Evolutionary conservation across 2,113 vertebrate species (phyloP).

Genomic region (Dipodomys spectabilis): DNA sequence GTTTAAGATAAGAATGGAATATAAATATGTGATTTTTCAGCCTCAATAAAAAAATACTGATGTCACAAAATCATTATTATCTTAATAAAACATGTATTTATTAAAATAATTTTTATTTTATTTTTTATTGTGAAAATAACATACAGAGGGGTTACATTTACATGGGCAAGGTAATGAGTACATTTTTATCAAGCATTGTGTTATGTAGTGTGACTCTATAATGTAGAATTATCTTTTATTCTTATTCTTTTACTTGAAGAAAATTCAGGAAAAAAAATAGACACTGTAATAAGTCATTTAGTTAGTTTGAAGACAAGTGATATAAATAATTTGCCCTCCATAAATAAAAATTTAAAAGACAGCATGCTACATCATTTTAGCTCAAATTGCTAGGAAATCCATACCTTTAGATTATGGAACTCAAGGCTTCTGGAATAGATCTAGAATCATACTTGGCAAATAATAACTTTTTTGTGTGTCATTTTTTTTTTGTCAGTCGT

Average conservation of each 20-base stretch:
- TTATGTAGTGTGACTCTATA: background rate
- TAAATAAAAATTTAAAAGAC: slow-evolving; percentile 51
- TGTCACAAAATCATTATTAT: background rate
- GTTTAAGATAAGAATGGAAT: background rate
- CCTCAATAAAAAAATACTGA: background rate
- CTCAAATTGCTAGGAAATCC: slow-evolving; percentile 36
- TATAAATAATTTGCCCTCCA: background rate
- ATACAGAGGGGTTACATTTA: too few species aligned
- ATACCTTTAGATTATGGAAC: background rate
- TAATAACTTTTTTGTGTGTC: background rate
- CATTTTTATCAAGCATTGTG: too few species aligned
- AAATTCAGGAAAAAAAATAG: background rate
- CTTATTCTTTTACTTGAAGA: background rate
- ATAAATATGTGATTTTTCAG: background rate
- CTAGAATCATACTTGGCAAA: background rate
- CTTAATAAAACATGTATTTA: background rate
- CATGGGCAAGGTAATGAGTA: too few species aligned
- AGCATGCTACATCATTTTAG: slow-evolving; percentile 52
- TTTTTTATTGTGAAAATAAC: too few species aligned
- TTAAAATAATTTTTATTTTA: background rate
- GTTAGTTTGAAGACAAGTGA: background rate
- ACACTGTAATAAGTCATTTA: too few species aligned
- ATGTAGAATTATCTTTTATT: background rate
- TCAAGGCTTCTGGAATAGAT: slow-evolving; percentile 19
- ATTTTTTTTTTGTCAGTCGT: too few species aligned